Evolutionary conservation across 2,888 invertebrate genomes (phyloP).

Genomic region (Heliconius ethilla): DNA sequence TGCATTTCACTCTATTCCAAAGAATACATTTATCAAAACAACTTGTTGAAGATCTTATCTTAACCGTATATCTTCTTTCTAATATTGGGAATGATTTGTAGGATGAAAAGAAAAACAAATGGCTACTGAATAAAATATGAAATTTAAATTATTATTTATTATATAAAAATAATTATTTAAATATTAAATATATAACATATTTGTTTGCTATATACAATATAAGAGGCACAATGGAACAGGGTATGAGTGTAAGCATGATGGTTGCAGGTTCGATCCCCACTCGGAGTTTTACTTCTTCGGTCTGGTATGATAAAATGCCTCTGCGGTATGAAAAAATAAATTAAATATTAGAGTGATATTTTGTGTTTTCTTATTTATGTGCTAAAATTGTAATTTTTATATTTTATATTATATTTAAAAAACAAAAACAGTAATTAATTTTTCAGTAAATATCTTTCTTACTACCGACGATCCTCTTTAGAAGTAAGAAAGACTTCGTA

Average conservation of each 20-base stretch:
- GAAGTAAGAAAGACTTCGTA: conserved; percentile 29
- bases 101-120: conserved; percentile 10
- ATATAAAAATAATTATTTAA: too few species aligned
- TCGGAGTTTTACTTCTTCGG: neutral
- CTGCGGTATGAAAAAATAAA: too few species aligned
- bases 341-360: too few species aligned
- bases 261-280: neutral
- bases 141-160: neutral
- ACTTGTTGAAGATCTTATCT: conserved; percentile 21
- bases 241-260: neutral
- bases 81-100: conserved; percentile 25
- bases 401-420: too few species aligned
- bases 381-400: too few species aligned
- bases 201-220: too few species aligned
- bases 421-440: neutral
- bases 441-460: conserved; percentile 18
- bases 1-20: neutral
- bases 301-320: too few species aligned
- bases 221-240: neutral
- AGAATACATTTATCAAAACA: conserved; percentile 21
- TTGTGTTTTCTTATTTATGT: too few species aligned
- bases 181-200: too few species aligned
- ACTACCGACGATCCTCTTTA: too few species aligned
- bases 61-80: conserved; percentile 20
- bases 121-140: conserved; percentile 2